phyloP scores from a whole-genome alignment of 1,140 invertebrate species.

The Trichonephila clavata region DNA sequence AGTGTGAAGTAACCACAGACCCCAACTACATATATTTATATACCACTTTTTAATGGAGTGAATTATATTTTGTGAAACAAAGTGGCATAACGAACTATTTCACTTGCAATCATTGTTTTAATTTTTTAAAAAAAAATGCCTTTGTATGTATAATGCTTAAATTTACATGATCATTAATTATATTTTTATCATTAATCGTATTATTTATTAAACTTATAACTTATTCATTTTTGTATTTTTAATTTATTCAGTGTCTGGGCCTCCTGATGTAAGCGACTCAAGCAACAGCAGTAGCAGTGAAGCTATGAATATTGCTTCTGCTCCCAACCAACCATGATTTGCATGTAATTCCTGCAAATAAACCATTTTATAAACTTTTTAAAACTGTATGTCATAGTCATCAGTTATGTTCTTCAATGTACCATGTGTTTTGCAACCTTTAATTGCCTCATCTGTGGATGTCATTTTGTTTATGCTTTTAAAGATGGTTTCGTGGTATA shows the following conservation, averaged over 20 bases:
- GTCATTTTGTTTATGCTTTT: slow-evolving; percentile 49
- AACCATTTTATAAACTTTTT: slow-evolving; percentile 68
- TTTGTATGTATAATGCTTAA: no score
- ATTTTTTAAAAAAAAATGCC: no score
- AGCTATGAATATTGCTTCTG: slow-evolving; percentile 65
- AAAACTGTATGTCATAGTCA: slow-evolving; percentile 50
- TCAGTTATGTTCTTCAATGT: slow-evolving; percentile 18
- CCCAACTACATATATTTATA: no score
- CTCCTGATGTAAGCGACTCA: slow-evolving; percentile 68
- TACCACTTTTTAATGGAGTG: no score
- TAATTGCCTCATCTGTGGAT: slow-evolving; percentile 58
- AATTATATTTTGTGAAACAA: no score
- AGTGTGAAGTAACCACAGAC: no score
- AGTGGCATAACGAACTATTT: no score
- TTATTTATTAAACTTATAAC: background rate
- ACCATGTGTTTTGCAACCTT: slow-evolving; percentile 6
- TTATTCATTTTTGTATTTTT: background rate
- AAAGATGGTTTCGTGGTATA: slow-evolving; percentile 10
- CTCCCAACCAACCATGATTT: slow-evolving; percentile 58
- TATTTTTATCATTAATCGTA: no score
- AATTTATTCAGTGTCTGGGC: slow-evolving; percentile 9
- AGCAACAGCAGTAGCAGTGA: slow-evolving; percentile 71
- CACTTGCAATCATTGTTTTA: no score
- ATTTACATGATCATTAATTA: no score
- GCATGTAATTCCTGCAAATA: background rate